These are phyloP conservation scores for Aulostomus chinensis DNA, from an alignment of 2,797 vertebrate genomes.

Conservation along the genomic window DNA sequence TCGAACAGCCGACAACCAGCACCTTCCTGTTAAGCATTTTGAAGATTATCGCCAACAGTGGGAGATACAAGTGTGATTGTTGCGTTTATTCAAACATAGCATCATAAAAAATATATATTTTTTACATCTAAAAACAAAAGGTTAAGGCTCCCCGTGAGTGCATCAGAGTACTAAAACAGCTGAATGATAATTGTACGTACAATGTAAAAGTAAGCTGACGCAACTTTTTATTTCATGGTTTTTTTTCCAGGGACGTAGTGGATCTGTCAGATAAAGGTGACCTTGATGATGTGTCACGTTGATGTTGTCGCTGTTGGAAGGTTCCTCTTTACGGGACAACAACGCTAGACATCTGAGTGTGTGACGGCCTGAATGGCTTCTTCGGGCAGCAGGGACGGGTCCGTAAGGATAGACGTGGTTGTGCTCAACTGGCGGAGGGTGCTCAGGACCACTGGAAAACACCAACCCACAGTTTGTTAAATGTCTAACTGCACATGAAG, in stretches of 20 bases:
- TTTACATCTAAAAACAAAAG: neutral
- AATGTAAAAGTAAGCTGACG: neutral
- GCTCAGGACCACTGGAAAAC: constrained; percentile 85
- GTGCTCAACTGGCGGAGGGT: constrained; percentile 90
- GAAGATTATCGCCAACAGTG: constrained; percentile 3
- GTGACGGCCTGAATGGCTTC: constrained; percentile 85
- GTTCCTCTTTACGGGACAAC: constrained; percentile 6
- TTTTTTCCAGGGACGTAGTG: neutral
- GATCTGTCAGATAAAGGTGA: no score
- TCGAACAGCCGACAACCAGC: constrained; percentile 31
- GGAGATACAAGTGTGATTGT: constrained; percentile 2
- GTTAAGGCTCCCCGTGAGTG: neutral
- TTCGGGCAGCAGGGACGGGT: constrained; percentile 85
- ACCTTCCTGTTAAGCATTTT: constrained; percentile 10
- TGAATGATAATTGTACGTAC: neutral
- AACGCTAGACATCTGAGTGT: constrained; percentile 74
- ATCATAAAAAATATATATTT: constrained; percentile 5
- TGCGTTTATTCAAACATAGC: constrained; percentile 8
- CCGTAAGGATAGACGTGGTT: constrained; percentile 88
- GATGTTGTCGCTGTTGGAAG: constrained; percentile 1
- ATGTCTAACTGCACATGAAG: no score
- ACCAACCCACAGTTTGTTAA: no score
- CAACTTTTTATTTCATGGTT: neutral
- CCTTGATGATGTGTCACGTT: no score
- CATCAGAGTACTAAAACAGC: neutral